Base-by-base conservation (phyloP, 2,888 invertebrate genomes). In the Hedya salicella region DNA sequence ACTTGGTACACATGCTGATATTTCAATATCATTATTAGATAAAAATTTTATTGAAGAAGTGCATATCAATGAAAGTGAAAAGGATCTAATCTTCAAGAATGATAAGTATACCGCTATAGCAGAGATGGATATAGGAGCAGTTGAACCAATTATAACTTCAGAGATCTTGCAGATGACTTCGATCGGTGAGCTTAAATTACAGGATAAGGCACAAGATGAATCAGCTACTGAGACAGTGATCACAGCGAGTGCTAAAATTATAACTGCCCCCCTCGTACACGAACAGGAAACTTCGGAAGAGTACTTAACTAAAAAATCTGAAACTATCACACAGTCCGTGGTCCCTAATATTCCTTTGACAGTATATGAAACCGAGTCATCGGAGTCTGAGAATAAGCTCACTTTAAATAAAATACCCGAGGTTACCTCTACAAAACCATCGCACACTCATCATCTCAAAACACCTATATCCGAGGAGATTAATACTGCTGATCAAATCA, bases 41-140 rank as follows among this genome's bases (percentile, higher is more conserved):
- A 94, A 94, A 71, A 93, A 94, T 75, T 78, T 93, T 30, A 91
- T 93, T 6, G 92, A 94, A 73, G 89, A 89, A 81, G 91, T 95
- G 0, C 79, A 94, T n/a, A 78, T 94, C 8, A 95, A 95, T 83
- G 96, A 96, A 86, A 93, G 93, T 46, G 95, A 95, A 89, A 92
- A 90, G 50, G 86, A 93, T 50, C 92, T 95, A 25, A 74, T 84
- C 13, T 78, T 91, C 14, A 91, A 89, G 63, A 89, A 90, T 53
- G 90, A 93, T 60, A 94, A 94, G 68, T 85, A 88, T 14, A 78
- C 81, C 63, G 93, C 87, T 19, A 81, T 85, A 50, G 96, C 95
- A n/a, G 93, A 94, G 76, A 78, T 93, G 40, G 93, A 89, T 19
- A 73, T 96, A 8, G 92, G 93, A 69, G 87, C 94, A 25, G 90